A percentile compares a stretch with the other conserved stretches of the same genome.
phyloP scores from a whole-genome alignment of 2,797 vertebrate species.

The Meriones psammophilus region DNA sequence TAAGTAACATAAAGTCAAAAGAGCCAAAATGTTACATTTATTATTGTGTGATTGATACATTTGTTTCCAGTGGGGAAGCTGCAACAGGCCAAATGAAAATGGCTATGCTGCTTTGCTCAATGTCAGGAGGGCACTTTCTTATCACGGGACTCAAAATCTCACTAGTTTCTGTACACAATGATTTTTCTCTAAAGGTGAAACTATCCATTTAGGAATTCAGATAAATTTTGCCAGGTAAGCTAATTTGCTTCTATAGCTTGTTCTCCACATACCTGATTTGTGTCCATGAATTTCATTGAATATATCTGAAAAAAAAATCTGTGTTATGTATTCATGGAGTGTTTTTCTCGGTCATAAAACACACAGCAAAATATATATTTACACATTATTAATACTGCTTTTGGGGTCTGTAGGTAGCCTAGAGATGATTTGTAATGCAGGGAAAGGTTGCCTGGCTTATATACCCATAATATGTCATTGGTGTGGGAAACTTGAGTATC shows the following conservation, averaged over 20 bases:
- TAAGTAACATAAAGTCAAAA: background rate
- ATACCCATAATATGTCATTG: no score
- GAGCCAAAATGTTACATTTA: background rate
- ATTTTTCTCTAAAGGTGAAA: background rate
- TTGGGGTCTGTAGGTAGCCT: background rate
- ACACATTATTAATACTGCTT: background rate
- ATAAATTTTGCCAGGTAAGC: background rate
- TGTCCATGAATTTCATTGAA: background rate
- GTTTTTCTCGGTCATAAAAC: background rate
- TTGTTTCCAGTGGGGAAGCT: background rate
- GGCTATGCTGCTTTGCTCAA: fast-evolving
- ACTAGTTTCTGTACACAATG: background rate
- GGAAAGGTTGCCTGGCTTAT: background rate
- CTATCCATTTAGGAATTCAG: background rate
- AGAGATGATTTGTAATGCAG: background rate
- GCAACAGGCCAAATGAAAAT: background rate
- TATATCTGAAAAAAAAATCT: background rate
- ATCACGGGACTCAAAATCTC: background rate
- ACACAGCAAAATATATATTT: background rate
- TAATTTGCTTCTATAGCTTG: background rate
- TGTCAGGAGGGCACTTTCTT: fast-evolving
- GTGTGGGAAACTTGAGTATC: background rate
- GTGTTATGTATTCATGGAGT: background rate
- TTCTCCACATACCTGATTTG: background rate
- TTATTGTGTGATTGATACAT: background rate